Conservation (phyloP, 2,888 invertebrate genomes). For the Phymatocera aterrima region DNA sequence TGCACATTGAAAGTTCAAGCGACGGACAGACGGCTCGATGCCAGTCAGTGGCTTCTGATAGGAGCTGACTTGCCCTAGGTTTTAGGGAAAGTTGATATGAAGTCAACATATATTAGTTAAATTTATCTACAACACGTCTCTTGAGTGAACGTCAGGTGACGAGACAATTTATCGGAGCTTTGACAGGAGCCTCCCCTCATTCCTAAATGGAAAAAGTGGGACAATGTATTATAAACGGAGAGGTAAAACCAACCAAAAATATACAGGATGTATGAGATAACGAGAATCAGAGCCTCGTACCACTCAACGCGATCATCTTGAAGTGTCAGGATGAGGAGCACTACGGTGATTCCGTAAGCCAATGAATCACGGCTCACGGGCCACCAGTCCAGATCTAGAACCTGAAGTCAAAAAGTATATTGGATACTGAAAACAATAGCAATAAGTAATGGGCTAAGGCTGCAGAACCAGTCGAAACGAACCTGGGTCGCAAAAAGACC, state of each 20-base stretch:
- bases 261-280: conserved; percentile 83
- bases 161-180: neutral
- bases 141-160: neutral
- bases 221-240: neutral
- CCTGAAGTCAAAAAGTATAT: conserved; percentile 72
- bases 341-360: conserved; percentile 84
- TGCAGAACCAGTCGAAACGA: neutral
- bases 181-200: neutral
- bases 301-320: conserved; percentile 85
- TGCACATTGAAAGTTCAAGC: neutral
- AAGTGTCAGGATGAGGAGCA: conserved; percentile 82
- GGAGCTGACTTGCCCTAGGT: conserved; percentile 4
- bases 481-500: conserved; percentile 74
- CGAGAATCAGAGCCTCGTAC: conserved; percentile 85
- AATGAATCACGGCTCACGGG: conserved; percentile 85
- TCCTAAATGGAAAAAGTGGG: neutral
- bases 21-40: neutral
- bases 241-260: conserved; percentile 79
- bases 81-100: conserved; percentile 20
- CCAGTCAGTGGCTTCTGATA: conserved; percentile 10
- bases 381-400: conserved; percentile 85
- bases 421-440: neutral
- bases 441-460: neutral
- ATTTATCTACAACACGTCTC: conserved; percentile 14
- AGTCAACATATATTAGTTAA: conserved; percentile 30